These are phyloP conservation scores for Medauroidea extradentata DNA, from an alignment of 1,140 invertebrate species.

Conservation along the genomic window DNA sequence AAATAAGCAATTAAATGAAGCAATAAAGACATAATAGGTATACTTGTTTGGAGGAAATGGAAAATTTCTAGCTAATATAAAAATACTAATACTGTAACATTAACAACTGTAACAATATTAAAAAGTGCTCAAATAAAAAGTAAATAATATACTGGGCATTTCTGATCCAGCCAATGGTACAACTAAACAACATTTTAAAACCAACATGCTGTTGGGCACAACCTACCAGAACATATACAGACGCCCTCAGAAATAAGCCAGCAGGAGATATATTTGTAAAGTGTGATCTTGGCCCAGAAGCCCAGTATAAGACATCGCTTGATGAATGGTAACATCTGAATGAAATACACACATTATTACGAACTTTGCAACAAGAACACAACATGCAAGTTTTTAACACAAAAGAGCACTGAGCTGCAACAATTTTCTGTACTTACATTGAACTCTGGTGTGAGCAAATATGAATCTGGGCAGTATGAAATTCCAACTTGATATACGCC, in stretches of 20 bases:
- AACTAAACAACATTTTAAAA: background rate
- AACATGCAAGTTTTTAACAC: background rate
- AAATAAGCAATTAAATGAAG: too few species aligned
- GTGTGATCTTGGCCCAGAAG: conserved; percentile 75
- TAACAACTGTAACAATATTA: too few species aligned
- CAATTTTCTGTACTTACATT: conserved; percentile 35
- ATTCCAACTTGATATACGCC: conserved; percentile 66
- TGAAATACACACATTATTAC: conserved; percentile 5
- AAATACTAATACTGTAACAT: too few species aligned
- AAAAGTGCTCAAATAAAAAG: too few species aligned
- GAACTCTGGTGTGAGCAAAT: conserved; percentile 63
- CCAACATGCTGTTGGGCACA: background rate
- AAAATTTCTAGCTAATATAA: too few species aligned
- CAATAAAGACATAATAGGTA: too few species aligned
- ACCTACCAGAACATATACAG: conserved; percentile 57
- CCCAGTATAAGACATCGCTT: conserved; percentile 63
- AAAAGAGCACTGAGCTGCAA: background rate
- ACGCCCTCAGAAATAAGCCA: conserved; percentile 87
- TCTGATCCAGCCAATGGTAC: background rate
- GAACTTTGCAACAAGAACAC: background rate
- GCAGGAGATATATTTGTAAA: conserved; percentile 88
- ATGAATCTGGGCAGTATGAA: conserved; percentile 63
- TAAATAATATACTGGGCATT: background rate
- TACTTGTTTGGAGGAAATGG: too few species aligned
- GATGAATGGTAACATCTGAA: conserved; percentile 53